Conservation (phyloP, 1,140 invertebrate species). For the Trypoxylus dichotomus region DNA sequence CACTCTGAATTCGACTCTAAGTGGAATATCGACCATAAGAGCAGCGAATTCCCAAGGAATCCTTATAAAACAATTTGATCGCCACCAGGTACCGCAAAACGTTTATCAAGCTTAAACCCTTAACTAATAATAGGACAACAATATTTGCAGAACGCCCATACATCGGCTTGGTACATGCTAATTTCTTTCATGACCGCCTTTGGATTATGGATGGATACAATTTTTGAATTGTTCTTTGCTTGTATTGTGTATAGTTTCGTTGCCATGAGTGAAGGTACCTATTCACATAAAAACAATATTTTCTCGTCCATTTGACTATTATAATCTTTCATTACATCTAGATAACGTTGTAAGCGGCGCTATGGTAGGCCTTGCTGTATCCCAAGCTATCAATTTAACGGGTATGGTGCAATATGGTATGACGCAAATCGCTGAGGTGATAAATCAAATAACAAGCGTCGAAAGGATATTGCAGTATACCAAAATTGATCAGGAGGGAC, state of each 20-base stretch:
- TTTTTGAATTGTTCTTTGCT: constrained; percentile 69
- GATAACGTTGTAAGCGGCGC: constrained; percentile 37
- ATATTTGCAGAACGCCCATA: constrained; percentile 38
- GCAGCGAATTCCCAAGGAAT: constrained; percentile 79
- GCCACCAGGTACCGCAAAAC: constrained; percentile 37
- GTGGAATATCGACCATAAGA: constrained; percentile 87
- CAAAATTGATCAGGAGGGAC: constrained; percentile 61
- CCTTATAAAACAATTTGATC: constrained; percentile 51
- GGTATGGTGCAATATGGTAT: constrained; percentile 84
- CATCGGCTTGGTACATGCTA: constrained; percentile 63
- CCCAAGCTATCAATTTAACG: constrained; percentile 75
- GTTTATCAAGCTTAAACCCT: no score
- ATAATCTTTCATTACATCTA: not conserved
- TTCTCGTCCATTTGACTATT: no score
- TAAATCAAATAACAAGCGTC: constrained; percentile 81
- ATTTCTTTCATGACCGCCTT: constrained; percentile 74
- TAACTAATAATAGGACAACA: not conserved
- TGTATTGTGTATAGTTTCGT: constrained; percentile 76
- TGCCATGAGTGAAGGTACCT: constrained; percentile 53
- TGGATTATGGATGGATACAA: constrained; percentile 76
- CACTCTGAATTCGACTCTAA: constrained; percentile 84
- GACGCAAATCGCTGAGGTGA: constrained; percentile 75
- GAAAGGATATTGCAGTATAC: constrained; percentile 78
- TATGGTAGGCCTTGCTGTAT: constrained; percentile 71
- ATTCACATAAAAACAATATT: no score